Evolutionary conservation across 1,140 invertebrate genomes (phyloP), one percentile per base, ranked within the genome.

Genomic region (Scaptomyza montana): DNA sequence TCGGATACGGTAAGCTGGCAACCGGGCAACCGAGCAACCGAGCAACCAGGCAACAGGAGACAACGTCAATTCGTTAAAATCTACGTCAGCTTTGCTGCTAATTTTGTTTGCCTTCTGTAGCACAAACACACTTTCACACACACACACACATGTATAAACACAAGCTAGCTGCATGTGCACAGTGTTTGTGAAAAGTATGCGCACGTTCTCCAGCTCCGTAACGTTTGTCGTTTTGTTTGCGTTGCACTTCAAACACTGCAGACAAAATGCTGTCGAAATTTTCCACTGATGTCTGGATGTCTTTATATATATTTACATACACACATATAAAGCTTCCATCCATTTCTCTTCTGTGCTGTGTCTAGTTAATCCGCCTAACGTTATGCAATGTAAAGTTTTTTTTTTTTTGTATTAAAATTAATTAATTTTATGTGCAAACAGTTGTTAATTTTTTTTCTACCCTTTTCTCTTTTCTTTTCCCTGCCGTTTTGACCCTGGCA

Each of bases 391-490:
- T 72, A 72, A 65, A 75, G 62, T 82, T 74, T 59, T 77, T 46
- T 77, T 57, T 68, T 43, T 46, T 2, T 1, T 33, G 30, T 33
- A 5, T 33, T 33, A 77, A 85, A 85, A 85, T 80, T 85, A 85
- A 85, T 85, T 85, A 85, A 85, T 85, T 85, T 85, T 56, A 85
- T 77, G 69, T 77, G 80, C 80, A 85, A 85, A 85, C 80, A 78
- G 71, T 82, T 66, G 73, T 80, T 79, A 77, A 72, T 72, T 66
- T 72, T 72, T 39, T 28, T 12, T 33, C 30, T 33, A 6, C 13
- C 30, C 39, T 50, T 39, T 46, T 55, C 33, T 16, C 7, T 9
- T 54, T 57, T 13, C 6, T 21, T 33, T n/a, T 19, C 30, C 12
- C 2, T 33, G 1, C 25, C 53, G 2, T 56, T 55, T 66, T 78